phyloP scores from a whole-genome alignment of 2,888 invertebrate species.

The Sylvicola cinctus region DNA sequence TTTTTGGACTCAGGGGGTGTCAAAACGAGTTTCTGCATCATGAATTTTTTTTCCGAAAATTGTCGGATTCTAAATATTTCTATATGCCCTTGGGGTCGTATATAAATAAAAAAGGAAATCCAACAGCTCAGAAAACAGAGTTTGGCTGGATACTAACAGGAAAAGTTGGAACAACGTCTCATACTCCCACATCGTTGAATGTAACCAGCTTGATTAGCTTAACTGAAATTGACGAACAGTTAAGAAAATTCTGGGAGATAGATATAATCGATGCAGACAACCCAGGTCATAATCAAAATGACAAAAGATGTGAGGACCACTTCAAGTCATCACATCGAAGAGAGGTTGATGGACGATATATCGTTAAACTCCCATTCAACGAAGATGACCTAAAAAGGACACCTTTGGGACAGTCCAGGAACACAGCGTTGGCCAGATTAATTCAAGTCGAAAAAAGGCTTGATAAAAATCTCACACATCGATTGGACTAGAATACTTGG shows the following conservation, averaged over 20 bases:
- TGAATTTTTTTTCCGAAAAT: no score
- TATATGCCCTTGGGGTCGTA: background rate
- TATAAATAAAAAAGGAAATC: background rate
- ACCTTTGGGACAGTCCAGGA: background rate
- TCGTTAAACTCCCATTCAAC: constrained; percentile 1
- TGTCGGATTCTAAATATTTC: background rate
- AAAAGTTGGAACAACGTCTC: no score
- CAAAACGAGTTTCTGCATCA: no score
- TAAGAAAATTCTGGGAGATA: background rate
- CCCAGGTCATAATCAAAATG: no score
- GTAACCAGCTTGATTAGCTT: no score
- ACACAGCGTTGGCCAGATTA: background rate
- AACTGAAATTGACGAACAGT: background rate
- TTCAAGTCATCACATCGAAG: background rate
- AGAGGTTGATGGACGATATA: background rate
- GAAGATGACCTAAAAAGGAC: background rate
- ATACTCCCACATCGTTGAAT: no score
- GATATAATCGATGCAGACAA: background rate
- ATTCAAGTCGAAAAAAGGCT: background rate
- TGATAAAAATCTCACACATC: background rate
- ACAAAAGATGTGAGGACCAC: background rate
- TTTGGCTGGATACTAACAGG: background rate
- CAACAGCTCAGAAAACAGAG: background rate
- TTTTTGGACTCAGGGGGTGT: no score
- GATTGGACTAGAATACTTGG: constrained; percentile 3